phyloP scores from a whole-genome alignment of 2,888 invertebrate genomes.

The Dysmachus trigonus region DNA sequence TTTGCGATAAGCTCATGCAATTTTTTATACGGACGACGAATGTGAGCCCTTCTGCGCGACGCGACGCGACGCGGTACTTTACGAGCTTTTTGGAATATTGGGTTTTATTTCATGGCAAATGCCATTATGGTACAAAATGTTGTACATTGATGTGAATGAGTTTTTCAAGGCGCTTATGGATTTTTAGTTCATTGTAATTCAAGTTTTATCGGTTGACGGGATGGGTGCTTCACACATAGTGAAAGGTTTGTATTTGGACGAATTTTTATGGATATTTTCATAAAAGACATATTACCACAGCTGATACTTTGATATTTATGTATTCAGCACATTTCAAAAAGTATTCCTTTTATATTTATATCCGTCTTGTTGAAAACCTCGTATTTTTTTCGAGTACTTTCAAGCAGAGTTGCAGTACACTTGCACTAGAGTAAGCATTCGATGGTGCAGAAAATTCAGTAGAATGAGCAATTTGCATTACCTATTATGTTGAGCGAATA shows the following conservation, averaged over 20 bases:
- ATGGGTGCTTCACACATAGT: neutral
- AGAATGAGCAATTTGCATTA: neutral
- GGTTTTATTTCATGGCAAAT: neutral
- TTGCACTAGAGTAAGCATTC: neutral
- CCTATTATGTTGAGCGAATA: too few relatives aligned
- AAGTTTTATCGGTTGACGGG: neutral
- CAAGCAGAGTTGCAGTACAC: neutral
- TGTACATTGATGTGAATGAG: neutral
- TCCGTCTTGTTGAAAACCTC: neutral
- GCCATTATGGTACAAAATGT: neutral
- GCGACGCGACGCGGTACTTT: neutral
- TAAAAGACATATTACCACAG: neutral
- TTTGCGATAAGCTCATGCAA: neutral
- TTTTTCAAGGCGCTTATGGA: neutral
- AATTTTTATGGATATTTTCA: neutral
- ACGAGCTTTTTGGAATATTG: neutral
- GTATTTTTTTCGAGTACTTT: neutral
- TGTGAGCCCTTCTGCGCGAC: neutral
- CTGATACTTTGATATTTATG: neutral
- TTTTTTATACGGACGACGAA: neutral
- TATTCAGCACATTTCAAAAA: neutral
- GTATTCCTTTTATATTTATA: neutral
- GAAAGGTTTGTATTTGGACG: neutral
- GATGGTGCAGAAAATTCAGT: neutral
- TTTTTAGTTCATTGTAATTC: neutral